Evolutionary conservation across 2,113 vertebrate species (phyloP), one percentile per base, ranked within the genome.

Genomic region (rabbit (Oryctolagus cuniculus)): DNA sequence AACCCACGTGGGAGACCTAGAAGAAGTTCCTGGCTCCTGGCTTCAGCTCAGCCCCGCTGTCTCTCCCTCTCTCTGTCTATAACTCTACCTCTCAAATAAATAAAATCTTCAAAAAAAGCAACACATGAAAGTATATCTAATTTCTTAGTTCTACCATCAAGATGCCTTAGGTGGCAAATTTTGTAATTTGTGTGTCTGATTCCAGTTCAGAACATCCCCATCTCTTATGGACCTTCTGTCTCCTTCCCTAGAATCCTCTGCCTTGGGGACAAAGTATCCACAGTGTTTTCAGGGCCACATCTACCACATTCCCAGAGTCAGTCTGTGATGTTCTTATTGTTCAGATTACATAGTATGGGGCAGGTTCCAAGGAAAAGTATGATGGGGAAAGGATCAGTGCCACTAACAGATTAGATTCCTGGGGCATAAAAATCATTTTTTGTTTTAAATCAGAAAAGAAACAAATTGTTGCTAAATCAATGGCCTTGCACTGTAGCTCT

Each of bases 361-460:
- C 63, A 51, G 67, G 4, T 72, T 89, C 70, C 51, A 66, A 67
- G 55, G 36, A 91, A 96, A 96, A 87, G 49, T 34, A 91, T 89
- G 66, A 66, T 44, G 31, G 10, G 66, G n/a, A 63, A 93, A 92
- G 44, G 66, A 94, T 58, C 55, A 86, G 74, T 3, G 16, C 38
- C 84, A 49, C 69, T 70, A 95, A 74, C 27, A 91, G 66, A 89
- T 95, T 86, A 94, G 53, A 91, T 53, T 1, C 27, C 51, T 72
- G 25, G 51, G 27, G 31, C 29, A 29, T 16, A 84, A 79, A 93
- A 78, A 91, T 75, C 21, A 53, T 51, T 75, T 70, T 87, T 82
- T 90, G 34, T 84, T 96, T 89, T 91, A 61, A 79, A 83, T 87
- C 38, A 90, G n/a, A 85, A 93, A 89, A 91, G 29, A 84, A 66